A percentile compares a stretch with the other conserved stretches of the same genome.
Conservation (phyloP, 64 coral and sea anemone genomes). For the Hydrozoanthus tunicans region DNA sequence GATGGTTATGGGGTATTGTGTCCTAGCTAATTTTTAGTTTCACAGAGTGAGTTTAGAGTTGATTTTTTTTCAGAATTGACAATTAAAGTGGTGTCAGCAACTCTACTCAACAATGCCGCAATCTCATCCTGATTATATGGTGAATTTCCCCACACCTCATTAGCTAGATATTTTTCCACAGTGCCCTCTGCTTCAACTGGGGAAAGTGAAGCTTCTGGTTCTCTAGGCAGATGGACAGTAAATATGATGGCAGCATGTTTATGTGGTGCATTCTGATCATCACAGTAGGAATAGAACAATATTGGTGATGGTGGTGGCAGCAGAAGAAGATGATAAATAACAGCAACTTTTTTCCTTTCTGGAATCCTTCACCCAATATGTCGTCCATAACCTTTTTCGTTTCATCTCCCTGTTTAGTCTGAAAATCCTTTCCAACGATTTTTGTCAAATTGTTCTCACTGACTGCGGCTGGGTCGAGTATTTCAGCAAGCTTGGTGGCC, state of each 20-base stretch:
- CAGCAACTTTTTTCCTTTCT: slow-evolving; percentile 45
- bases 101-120: slow-evolving; percentile 63
- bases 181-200: slow-evolving; percentile 66
- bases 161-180: slow-evolving; percentile 70
- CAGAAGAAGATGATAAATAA: slow-evolving; percentile 67
- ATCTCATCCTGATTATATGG: slow-evolving; percentile 60
- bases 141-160: slow-evolving; percentile 52
- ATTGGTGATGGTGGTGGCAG: slow-evolving; percentile 76
- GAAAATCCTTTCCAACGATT: no score
- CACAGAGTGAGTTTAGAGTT: background rate
- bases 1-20: no score
- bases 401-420: no score
- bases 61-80: background rate
- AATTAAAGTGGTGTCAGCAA: slow-evolving; percentile 80
- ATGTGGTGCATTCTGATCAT: slow-evolving; percentile 76
- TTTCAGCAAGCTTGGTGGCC: slow-evolving; percentile 17
- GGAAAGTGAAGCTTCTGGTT: slow-evolving; percentile 51
- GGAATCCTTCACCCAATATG: slow-evolving; percentile 26
- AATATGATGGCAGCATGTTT: slow-evolving; percentile 74
- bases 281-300: slow-evolving; percentile 78
- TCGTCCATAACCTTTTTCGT: background rate
- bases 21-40: no score
- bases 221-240: slow-evolving; percentile 77
- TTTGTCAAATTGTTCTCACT: background rate
- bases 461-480: slow-evolving; percentile 15